Conservation (phyloP, 2,888 invertebrate species). For the Eupithecia exiguata region DNA sequence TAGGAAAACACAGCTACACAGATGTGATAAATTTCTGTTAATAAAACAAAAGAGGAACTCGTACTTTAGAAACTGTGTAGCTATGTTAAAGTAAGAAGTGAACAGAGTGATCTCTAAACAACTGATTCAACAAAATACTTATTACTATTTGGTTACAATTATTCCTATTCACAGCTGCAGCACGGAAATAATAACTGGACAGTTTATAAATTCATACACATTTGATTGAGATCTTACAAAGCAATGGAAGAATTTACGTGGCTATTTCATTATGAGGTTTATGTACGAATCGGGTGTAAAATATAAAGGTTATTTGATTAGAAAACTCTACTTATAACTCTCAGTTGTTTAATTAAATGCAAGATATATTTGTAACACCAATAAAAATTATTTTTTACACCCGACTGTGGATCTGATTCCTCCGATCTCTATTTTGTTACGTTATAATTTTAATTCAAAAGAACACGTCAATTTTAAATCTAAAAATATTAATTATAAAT, state of each 20-base stretch:
- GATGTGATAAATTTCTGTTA: not conserved
- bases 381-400: slow-evolving; percentile 35
- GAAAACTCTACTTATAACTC: slow-evolving; percentile 9
- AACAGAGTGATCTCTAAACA: slow-evolving; percentile 15
- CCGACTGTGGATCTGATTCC: slow-evolving; percentile 25
- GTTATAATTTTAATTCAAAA: slow-evolving; percentile 60
- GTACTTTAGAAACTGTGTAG: slow-evolving; percentile 1
- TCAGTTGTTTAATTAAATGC: slow-evolving; percentile 18
- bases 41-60: not conserved
- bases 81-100: slow-evolving; percentile 24
- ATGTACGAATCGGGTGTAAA: slow-evolving; percentile 52
- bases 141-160: slow-evolving; percentile 63
- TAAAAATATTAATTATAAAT: slow-evolving; percentile 69
- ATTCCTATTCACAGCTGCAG: slow-evolving; percentile 79
- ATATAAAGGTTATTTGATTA: slow-evolving; percentile 47
- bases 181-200: slow-evolving; percentile 74
- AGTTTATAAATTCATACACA: slow-evolving; percentile 56
- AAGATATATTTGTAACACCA: slow-evolving; percentile 6
- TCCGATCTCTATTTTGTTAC: slow-evolving; percentile 44
- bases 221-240: slow-evolving; percentile 73
- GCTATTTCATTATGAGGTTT: slow-evolving; percentile 50
- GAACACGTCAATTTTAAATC: slow-evolving; percentile 64
- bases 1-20: slow-evolving; percentile 29
- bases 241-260: slow-evolving; percentile 51
- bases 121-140: slow-evolving; percentile 43